phyloP scores from a whole-genome alignment of 2,888 invertebrate genomes.

The Rhagonycha lutea region DNA sequence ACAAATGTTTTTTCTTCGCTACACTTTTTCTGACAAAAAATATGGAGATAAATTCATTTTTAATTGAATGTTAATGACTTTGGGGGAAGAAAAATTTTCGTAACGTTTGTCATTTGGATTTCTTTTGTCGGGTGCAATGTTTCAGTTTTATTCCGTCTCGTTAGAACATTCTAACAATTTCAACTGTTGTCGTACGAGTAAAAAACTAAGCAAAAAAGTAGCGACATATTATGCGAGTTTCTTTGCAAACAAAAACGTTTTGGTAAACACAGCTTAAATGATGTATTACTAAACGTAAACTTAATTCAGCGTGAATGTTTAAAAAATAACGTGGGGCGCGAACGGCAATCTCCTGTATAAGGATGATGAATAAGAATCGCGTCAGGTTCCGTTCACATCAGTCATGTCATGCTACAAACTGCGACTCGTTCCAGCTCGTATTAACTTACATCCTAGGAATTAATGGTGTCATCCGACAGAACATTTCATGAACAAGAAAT shows the following conservation, averaged over 20 bases:
- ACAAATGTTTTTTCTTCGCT: neutral
- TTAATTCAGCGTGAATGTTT: constrained; percentile 4
- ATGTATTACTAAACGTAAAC: constrained; percentile 4
- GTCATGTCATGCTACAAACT: constrained; percentile 14
- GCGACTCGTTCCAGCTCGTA: constrained; percentile 16
- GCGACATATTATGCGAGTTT: neutral
- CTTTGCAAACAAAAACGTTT: neutral
- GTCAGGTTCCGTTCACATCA: constrained; percentile 28
- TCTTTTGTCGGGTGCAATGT: neutral
- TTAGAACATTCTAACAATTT: neutral
- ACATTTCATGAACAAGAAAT: constrained; percentile 18
- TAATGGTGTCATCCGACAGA: constrained; percentile 20
- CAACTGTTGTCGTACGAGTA: neutral
- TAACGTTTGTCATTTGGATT: neutral
- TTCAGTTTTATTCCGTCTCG: neutral
- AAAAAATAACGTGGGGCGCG: constrained; percentile 22
- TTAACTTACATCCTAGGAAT: constrained; percentile 22
- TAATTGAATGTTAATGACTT: neutral
- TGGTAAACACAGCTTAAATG: neutral
- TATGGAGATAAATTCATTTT: neutral
- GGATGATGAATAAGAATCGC: constrained; percentile 26
- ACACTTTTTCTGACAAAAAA: neutral
- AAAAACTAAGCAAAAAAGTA: neutral
- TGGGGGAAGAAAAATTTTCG: neutral
- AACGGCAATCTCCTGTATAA: constrained; percentile 22